Conservation (phyloP, 1,140 invertebrate genomes). For the Cydia pomonella region DNA sequence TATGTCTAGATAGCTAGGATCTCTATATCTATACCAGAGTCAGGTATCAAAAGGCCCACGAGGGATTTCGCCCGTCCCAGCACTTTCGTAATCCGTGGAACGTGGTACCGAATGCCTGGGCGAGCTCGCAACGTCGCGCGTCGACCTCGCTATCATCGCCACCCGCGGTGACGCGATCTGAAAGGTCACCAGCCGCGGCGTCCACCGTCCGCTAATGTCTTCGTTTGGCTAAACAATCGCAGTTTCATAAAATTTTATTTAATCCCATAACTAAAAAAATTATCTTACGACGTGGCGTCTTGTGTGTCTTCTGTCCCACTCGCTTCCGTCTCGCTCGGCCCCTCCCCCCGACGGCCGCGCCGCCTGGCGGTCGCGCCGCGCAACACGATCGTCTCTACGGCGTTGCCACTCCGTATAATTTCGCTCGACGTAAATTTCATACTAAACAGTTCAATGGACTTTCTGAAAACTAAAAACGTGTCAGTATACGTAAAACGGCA, state of each 20-base stretch:
- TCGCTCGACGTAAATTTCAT: constrained; percentile 81
- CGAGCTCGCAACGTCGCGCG: constrained; percentile 70
- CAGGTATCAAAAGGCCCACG: constrained; percentile 54
- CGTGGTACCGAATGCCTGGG: constrained; percentile 58
- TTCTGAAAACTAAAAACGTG: constrained; percentile 75
- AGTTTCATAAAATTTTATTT: constrained; percentile 61
- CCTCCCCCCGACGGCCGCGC: constrained; percentile 64
- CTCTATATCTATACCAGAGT: constrained; percentile 18
- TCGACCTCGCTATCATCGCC: constrained; percentile 75
- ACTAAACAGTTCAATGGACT: constrained; percentile 81
- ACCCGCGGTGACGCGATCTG: constrained; percentile 63
- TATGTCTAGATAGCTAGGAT: constrained; percentile 53
- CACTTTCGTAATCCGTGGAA: constrained; percentile 69
- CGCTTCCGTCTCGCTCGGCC: constrained; percentile 54
- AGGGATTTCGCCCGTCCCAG: constrained; percentile 53
- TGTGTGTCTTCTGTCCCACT: constrained; percentile 34
- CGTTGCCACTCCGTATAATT: constrained; percentile 81
- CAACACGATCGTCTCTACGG: constrained; percentile 73
- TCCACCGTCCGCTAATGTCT: constrained; percentile 56
- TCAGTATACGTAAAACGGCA: constrained; percentile 65
- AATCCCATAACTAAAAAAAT: constrained; percentile 66
- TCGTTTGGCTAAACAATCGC: constrained; percentile 61
- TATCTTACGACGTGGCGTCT: constrained; percentile 63
- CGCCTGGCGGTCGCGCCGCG: constrained; percentile 67
- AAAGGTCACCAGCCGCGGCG: constrained; percentile 68